Evolutionary conservation across 2,888 invertebrate genomes (phyloP), one percentile per base, ranked within the genome.

Genomic region (Melanostoma scalare): DNA sequence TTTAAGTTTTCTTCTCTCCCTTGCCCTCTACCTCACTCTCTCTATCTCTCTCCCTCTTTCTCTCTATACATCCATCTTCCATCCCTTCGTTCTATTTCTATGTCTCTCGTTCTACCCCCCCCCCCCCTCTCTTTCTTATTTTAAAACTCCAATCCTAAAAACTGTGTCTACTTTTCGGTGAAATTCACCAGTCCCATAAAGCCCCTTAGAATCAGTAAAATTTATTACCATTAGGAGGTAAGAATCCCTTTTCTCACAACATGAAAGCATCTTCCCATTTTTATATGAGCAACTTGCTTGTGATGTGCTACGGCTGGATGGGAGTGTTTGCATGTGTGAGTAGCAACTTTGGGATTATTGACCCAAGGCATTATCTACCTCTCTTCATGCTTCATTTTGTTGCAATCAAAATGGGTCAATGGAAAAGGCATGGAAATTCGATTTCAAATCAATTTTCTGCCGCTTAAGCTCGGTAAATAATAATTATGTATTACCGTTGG

Each of bases 401-500:
- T 52, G 53, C 84, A 67, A 71, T 75, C 79, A 69, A 69, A 78
- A 50, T 61, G 65, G 71, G 79, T 79, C 79, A 84, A 74, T 74
- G 63, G 74, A 35, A 46, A 53, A 79, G 56, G 55, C 68, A 73
- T 63, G 65, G 52, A 46, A 71, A 74, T 79, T 74, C 74, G 74
- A 79, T 79, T 84, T 69, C 68, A 4, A 71, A 79, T 84, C 84
- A 74, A 84, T 84, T 84, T 79, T 84, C 84, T 84, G 79, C 79
- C 65, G 75, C 75, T 84, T 79, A 74, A 63, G 79, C 55, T 67
- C 67, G 40, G 84, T 84, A 79, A 84, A 84, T 79, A 84, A 75
- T 75, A 79, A 84, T 84, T 67, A 79, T 67, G 44, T 33, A 46
- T 20, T 20, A 10, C 10, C 9, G 48, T 20, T 36, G 36, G 6